A percentile compares a stretch with the other conserved stretches of the same genome.
Conservation (phyloP, 2,113 vertebrate species). For the Danio rerio region DNA sequence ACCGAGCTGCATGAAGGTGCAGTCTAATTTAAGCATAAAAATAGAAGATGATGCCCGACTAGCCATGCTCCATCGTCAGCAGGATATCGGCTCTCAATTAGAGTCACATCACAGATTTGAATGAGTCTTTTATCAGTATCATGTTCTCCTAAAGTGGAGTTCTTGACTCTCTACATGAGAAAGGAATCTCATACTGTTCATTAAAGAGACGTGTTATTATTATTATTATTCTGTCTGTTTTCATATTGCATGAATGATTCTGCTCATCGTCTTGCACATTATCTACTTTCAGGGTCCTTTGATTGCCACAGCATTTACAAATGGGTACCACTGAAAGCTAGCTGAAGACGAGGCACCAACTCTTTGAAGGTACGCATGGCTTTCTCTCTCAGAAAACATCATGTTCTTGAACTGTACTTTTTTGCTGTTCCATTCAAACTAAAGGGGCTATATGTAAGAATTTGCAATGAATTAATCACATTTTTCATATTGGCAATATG, state of each 20-base stretch:
- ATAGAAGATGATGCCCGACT: neutral
- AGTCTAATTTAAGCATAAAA: neutral
- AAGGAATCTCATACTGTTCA: neutral
- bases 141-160: constrained; percentile 3
- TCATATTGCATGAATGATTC: constrained; percentile 84
- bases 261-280: constrained; percentile 86
- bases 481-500: too few relatives aligned
- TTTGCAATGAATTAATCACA: too few relatives aligned
- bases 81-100: neutral
- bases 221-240: constrained; percentile 51
- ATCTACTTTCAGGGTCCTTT: constrained; percentile 99
- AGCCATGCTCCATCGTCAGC: neutral
- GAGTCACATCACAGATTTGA: neutral
- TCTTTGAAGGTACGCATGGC: constrained; percentile 94
- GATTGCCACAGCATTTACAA: constrained; percentile 99
- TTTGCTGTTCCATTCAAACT: too few relatives aligned
- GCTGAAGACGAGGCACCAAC: constrained; percentile 93
- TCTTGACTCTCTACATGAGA: neutral
- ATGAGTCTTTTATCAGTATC: neutral
- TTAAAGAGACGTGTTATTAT: neutral
- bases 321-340: constrained; percentile 99
- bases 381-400: constrained; percentile 52
- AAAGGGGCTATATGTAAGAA: too few relatives aligned
- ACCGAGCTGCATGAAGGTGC: neutral
- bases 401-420: neutral